A percentile compares a stretch with the other conserved stretches of the same genome.
Evolutionary conservation across 2,797 vertebrate species (phyloP).

Genomic region (Chaenodraco wilsoni): DNA sequence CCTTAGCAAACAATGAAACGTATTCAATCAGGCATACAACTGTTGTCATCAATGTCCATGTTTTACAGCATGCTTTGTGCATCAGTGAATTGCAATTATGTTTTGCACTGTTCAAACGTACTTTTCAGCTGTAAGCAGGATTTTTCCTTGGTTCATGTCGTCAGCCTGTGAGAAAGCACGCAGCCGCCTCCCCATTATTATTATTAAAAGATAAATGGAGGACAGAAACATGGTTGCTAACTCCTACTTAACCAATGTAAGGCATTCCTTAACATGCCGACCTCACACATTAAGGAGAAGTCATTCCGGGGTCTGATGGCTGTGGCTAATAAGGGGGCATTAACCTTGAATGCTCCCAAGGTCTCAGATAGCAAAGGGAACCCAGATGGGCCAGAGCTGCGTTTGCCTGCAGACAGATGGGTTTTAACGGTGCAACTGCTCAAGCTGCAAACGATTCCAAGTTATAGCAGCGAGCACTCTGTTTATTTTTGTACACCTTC

Average conservation of each 20-base stretch:
- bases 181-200: slow-evolving; percentile 22
- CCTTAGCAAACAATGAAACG: neutral
- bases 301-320: slow-evolving; percentile 55
- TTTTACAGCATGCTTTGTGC: slow-evolving; percentile 8
- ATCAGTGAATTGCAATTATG: slow-evolving; percentile 24
- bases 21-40: neutral
- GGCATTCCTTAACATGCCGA: slow-evolving; percentile 55
- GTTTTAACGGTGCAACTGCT: slow-evolving; percentile 64
- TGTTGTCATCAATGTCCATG: slow-evolving; percentile 8
- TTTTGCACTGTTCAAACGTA: slow-evolving; percentile 4
- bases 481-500: slow-evolving; percentile 67
- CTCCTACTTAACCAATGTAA: slow-evolving; percentile 44
- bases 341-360: slow-evolving; percentile 75
- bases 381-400: slow-evolving; percentile 64
- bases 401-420: slow-evolving; percentile 74
- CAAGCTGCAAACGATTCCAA: slow-evolving; percentile 69
- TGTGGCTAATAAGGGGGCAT: slow-evolving; percentile 68
- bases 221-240: slow-evolving; percentile 39
- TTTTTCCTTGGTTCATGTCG: slow-evolving; percentile 13
- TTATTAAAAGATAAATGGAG: slow-evolving; percentile 50
- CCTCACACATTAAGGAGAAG: slow-evolving; percentile 53
- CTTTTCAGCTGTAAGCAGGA: neutral
- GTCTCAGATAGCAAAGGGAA: slow-evolving; percentile 61
- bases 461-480: slow-evolving; percentile 46
- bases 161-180: slow-evolving; percentile 20